Percentiles rank a stretch among this genome's conserved stretches.
Evolutionary conservation across 23 tunicate species (phyloP).

Genomic region (Diplosoma virens): DNA sequence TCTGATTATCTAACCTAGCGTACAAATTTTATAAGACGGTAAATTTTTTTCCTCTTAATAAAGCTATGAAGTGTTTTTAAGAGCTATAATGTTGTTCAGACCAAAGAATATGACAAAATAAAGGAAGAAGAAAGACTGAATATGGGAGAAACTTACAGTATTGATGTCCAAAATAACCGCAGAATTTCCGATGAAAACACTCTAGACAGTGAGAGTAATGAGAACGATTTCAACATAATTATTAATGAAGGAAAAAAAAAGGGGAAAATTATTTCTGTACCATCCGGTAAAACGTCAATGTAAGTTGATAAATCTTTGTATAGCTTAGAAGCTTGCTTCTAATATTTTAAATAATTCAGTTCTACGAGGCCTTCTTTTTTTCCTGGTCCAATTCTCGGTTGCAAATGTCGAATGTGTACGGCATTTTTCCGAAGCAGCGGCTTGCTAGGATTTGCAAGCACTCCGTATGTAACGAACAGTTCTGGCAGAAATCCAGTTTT

Average conservation of each 20-base stretch:
- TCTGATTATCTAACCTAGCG: too few species aligned
- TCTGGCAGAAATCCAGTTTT: conserved; percentile 84
- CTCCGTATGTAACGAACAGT: conserved; percentile 92
- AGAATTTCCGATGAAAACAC: not conserved
- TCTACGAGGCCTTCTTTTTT: conserved; percentile 38
- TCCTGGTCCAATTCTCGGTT: conserved; percentile 94
- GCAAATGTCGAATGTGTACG: conserved; percentile 88
- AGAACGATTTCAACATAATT: not conserved
- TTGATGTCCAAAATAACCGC: conserved; percentile 34
- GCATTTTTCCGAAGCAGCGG: conserved; percentile 87
- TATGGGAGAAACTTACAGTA: conserved; percentile 55
- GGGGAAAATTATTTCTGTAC: not conserved
- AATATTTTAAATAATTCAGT: not conserved
- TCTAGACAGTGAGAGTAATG: not conserved
- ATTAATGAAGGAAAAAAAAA: conserved; percentile 3
- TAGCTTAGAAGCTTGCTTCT: not conserved
- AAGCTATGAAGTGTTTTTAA: too few species aligned
- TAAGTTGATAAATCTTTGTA: not conserved
- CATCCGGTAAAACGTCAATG: not conserved
- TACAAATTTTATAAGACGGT: too few species aligned
- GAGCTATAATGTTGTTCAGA: conserved; percentile 4
- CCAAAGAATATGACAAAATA: conserved; percentile 68
- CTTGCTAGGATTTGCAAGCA: conserved; percentile 78
- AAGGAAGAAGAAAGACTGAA: conserved; percentile 58
- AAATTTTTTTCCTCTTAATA: too few species aligned